Conservation (phyloP, 2,888 invertebrate species). For the Lissocephala sabroskyi region DNA sequence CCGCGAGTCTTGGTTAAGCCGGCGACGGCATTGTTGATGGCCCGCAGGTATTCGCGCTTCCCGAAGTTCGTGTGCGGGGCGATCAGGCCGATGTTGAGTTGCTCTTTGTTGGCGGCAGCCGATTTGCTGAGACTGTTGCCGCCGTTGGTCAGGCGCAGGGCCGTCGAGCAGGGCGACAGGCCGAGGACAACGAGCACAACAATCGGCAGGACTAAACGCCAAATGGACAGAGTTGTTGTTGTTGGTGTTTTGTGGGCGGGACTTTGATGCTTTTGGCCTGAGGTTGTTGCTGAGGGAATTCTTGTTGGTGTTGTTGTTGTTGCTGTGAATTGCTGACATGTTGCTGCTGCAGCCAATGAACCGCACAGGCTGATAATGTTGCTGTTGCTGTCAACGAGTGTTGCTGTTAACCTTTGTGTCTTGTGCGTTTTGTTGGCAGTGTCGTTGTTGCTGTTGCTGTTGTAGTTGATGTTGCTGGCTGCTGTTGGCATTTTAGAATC, state of each 20-base stretch:
- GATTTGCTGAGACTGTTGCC: conserved; percentile 55
- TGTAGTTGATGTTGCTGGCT: conserved; percentile 6
- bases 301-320: background rate
- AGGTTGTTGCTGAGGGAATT: conserved; percentile 11
- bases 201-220: conserved; percentile 4
- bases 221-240: background rate
- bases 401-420: background rate
- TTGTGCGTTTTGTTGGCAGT: background rate
- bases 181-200: conserved; percentile 13
- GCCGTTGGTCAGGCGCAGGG: conserved; percentile 62
- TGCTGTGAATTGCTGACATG: conserved; percentile 8
- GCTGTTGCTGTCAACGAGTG: background rate
- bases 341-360: conserved; percentile 1
- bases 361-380: no score
- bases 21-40: conserved; percentile 78
- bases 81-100: conserved; percentile 71
- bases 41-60: conserved; percentile 79
- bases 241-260: no score
- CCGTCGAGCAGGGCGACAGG: conserved; percentile 33
- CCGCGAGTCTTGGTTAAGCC: conserved; percentile 76
- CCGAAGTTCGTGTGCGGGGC: conserved; percentile 73
- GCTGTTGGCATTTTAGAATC: background rate
- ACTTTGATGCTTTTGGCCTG: no score
- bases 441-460: conserved; percentile 9
- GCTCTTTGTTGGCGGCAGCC: conserved; percentile 64